These are phyloP conservation scores for Buathra laborator DNA, from an alignment of 2,888 invertebrate genomes.

Conservation along the genomic window DNA sequence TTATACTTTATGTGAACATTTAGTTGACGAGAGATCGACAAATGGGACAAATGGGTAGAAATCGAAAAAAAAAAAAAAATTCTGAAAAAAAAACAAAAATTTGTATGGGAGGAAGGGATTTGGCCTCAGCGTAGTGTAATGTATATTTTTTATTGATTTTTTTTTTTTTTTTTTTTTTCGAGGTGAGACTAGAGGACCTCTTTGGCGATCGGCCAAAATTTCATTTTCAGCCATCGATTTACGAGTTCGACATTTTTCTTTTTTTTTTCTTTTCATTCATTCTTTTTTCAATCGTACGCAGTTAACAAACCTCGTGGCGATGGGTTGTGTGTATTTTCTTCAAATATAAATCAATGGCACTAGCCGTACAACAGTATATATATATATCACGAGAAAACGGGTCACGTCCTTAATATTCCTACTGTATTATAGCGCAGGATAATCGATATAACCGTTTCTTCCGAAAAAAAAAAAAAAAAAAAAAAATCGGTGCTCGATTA, in stretches of 20 bases:
- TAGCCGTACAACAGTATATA: slow-evolving; percentile 58
- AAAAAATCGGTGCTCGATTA: slow-evolving; percentile 62
- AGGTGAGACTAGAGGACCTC: slow-evolving; percentile 83
- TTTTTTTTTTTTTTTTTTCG: slow-evolving; percentile 73
- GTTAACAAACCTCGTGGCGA: slow-evolving; percentile 25
- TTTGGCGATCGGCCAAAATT: slow-evolving; percentile 81
- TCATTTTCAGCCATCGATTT: slow-evolving; percentile 61
- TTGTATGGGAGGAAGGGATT: slow-evolving; percentile 13
- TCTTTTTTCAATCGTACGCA: slow-evolving; percentile 19
- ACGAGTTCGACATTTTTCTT: slow-evolving; percentile 46
- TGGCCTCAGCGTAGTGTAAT: slow-evolving; percentile 45
- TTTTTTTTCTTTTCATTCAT: slow-evolving; percentile 39
- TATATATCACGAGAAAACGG: slow-evolving; percentile 41
- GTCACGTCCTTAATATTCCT: slow-evolving; percentile 24
- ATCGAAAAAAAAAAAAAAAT: slow-evolving; percentile 4
- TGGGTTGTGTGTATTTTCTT: slow-evolving; percentile 16
- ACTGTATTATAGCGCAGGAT: slow-evolving; percentile 13
- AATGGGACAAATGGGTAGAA: background rate
- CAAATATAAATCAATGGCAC: slow-evolving; percentile 61
- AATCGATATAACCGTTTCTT: slow-evolving; percentile 14
- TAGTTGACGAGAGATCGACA: slow-evolving; percentile 4
- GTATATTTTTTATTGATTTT: slow-evolving; percentile 36
- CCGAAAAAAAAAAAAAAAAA: background rate
- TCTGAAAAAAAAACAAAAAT: background rate
- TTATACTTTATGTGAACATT: background rate